Percentiles rank a stretch among this genome's conserved stretches.
Evolutionary conservation across 2,888 invertebrate genomes (phyloP).

Genomic region (Watsonalla binaria): DNA sequence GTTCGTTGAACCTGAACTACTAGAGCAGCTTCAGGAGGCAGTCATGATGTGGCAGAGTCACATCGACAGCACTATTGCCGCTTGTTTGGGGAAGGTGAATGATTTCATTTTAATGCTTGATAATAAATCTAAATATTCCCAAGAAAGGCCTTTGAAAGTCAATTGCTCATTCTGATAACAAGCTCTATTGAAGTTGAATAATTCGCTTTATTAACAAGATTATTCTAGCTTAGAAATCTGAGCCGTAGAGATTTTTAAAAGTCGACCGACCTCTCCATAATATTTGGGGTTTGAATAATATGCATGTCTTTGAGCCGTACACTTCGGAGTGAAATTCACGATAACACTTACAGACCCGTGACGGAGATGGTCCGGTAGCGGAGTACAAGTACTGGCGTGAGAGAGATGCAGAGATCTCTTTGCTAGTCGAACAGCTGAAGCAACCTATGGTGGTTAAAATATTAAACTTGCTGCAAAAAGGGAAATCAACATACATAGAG

Average conservation of each 20-base stretch:
- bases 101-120: neutral
- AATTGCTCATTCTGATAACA: no score
- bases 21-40: conserved; percentile 80
- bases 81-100: conserved; percentile 72
- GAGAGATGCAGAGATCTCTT: conserved; percentile 86
- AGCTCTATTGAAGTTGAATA: no score
- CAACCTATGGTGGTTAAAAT: conserved; percentile 83
- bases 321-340: no score
- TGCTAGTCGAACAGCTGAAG: conserved; percentile 89
- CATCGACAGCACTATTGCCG: conserved; percentile 78
- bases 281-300: no score
- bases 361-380: conserved; percentile 88
- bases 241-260: no score
- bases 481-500: conserved; percentile 75
- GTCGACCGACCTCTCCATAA: no score
- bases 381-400: conserved; percentile 93
- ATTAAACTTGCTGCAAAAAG: conserved; percentile 73
- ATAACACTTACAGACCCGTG: conserved; percentile 55
- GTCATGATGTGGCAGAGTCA: conserved; percentile 83
- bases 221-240: no score
- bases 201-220: no score
- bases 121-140: neutral
- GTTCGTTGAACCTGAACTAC: conserved; percentile 66
- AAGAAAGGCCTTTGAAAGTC: no score
- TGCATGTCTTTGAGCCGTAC: no score